Percentiles rank a stretch among this genome's conserved stretches.
Conservation (phyloP, 2,797 vertebrate genomes). For the Lepus townsendii region DNA sequence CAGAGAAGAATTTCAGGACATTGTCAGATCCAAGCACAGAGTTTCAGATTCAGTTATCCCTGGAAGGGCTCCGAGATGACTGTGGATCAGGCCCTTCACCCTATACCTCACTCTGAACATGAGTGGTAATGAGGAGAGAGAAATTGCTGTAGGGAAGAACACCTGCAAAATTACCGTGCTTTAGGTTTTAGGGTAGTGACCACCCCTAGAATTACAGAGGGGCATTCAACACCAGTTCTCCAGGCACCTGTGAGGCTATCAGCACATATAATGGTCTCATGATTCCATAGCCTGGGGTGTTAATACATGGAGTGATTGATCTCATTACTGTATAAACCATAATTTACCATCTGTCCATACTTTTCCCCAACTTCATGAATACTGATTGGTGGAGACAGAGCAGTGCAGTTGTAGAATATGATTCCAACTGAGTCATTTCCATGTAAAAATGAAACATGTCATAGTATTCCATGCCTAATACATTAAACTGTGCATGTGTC, state of each 20-base stretch:
- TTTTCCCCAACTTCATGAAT: neutral
- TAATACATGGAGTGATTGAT: neutral
- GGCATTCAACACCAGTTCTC: neutral
- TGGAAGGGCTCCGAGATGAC: neutral
- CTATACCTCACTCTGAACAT: neutral
- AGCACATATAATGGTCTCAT: neutral
- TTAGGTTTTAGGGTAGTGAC: neutral
- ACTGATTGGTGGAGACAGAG: neutral
- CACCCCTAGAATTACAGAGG: neutral
- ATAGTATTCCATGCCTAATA: neutral
- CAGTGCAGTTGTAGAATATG: neutral
- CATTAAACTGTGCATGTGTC: neutral
- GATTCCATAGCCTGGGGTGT: neutral
- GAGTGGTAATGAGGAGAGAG: neutral
- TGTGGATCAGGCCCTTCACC: neutral
- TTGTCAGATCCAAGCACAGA: neutral
- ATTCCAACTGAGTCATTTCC: neutral
- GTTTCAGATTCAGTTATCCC: neutral
- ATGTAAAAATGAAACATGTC: conserved; percentile 34
- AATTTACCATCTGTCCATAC: neutral
- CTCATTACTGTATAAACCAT: neutral
- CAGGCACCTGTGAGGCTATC: neutral
- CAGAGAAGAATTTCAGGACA: neutral
- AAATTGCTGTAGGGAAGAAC: neutral
- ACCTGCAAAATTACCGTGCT: neutral